Percentiles rank a stretch among this genome's conserved stretches.
Conservation (phyloP, 2,888 invertebrate species). For the Rhagophthalmus giganteus region DNA sequence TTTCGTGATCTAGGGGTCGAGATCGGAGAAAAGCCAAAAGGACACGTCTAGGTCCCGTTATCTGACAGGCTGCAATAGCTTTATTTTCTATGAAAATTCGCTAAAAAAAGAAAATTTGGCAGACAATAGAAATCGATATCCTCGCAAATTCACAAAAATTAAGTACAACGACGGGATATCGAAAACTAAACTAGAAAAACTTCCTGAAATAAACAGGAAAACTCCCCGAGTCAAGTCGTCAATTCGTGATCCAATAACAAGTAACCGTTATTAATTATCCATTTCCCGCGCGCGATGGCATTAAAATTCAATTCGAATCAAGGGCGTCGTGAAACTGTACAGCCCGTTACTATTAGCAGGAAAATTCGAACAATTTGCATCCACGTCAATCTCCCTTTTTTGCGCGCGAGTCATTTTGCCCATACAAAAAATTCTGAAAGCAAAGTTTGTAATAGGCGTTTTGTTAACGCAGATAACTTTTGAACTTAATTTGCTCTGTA, state of each 20-base stretch:
- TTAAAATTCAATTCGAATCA: slow-evolving; percentile 50
- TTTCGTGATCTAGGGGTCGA: too few species aligned
- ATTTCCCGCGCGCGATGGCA: slow-evolving; percentile 50
- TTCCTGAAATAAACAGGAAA: slow-evolving; percentile 29
- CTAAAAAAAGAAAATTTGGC: slow-evolving; percentile 4
- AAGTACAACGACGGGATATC: slow-evolving; percentile 23
- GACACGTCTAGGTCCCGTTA: too few species aligned
- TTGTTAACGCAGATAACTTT: too few species aligned
- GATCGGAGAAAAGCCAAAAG: too few species aligned
- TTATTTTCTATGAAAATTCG: too few species aligned
- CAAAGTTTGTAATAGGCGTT: background rate
- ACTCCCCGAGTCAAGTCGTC: slow-evolving; percentile 14
- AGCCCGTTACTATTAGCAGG: slow-evolving; percentile 18
- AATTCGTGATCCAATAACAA: slow-evolving; percentile 27
- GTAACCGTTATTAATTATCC: slow-evolving; percentile 42
- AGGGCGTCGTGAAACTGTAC: slow-evolving; percentile 40
- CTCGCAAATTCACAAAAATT: slow-evolving; percentile 9
- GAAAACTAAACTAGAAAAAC: slow-evolving; percentile 22
- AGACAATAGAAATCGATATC: slow-evolving; percentile 9
- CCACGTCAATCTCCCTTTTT: slow-evolving; percentile 5
- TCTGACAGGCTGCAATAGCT: too few species aligned
- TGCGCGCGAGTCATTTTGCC: background rate
- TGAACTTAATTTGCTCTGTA: too few species aligned
- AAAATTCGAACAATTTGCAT: slow-evolving; percentile 26
- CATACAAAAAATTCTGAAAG: background rate